Conservation (phyloP, 2,797 vertebrate species). For the Mus spretus region DNA sequence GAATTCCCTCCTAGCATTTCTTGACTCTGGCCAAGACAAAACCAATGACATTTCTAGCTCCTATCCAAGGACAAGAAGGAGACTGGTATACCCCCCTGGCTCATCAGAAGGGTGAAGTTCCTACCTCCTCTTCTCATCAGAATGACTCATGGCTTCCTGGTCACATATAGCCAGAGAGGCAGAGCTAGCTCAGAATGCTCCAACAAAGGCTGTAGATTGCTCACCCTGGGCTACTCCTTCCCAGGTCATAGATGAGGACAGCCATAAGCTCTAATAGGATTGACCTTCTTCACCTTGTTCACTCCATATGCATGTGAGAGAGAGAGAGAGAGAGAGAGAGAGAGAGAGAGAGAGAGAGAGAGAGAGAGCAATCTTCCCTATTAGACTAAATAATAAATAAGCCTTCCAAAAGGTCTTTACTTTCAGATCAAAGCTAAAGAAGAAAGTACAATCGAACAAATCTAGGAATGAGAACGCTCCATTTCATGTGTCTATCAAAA, state of each 20-base stretch:
- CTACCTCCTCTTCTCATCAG: not conserved
- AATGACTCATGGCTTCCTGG: not conserved
- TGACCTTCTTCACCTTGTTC: not conserved
- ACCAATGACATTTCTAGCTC: not conserved
- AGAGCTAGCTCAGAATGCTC: not conserved
- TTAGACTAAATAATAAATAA: slow-evolving; percentile 35
- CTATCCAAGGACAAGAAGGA: not conserved
- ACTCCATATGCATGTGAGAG: no score
- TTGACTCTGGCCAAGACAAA: not conserved
- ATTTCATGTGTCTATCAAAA: not conserved
- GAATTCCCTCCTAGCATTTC: not conserved
- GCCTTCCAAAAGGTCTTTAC: not conserved
- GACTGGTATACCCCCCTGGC: not conserved
- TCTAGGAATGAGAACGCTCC: not conserved
- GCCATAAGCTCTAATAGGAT: not conserved
- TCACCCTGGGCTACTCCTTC: not conserved
- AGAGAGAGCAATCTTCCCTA: not conserved
- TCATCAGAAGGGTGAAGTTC: not conserved
- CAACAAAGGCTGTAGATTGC: not conserved
- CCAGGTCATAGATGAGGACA: not conserved
- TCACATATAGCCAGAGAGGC: not conserved
- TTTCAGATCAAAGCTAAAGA: slow-evolving; percentile 6
- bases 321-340: not conserved
- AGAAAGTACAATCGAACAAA: not conserved
- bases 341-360: not conserved